phyloP scores from a whole-genome alignment of 2,888 invertebrate species.

The Aleiodes alternator region DNA sequence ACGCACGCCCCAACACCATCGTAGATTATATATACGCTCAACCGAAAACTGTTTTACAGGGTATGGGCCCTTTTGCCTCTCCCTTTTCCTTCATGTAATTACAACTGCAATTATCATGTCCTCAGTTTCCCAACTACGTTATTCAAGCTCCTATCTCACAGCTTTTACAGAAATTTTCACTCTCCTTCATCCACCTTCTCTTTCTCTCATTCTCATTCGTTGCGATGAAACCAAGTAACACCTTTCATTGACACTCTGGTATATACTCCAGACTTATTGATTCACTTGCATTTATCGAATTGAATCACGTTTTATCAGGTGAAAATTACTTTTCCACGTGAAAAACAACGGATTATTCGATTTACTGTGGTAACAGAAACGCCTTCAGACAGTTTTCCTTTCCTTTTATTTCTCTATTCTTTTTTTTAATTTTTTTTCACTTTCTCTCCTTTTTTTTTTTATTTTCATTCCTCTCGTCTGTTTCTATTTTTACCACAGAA shows the following conservation, averaged over 20 bases:
- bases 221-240: constrained; percentile 3
- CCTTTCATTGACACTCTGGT: background rate
- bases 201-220: constrained; percentile 22
- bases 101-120: constrained; percentile 63
- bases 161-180: constrained; percentile 27
- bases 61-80: constrained; percentile 32
- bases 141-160: constrained; percentile 27
- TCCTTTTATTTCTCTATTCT: constrained; percentile 18
- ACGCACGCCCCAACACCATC: background rate
- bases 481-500: background rate
- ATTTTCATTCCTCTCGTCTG: background rate
- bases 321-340: constrained; percentile 27
- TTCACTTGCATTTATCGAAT: constrained; percentile 18
- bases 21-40: constrained; percentile 24
- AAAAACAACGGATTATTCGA: constrained; percentile 17
- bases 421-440: background rate
- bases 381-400: background rate
- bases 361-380: background rate
- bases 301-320: constrained; percentile 17
- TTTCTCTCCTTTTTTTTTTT: constrained; percentile 18
- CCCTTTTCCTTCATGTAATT: constrained; percentile 56
- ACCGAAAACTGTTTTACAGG: constrained; percentile 28
- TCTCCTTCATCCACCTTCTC: constrained; percentile 40
- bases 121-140: constrained; percentile 42
- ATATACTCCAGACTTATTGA: constrained; percentile 14